Evolutionary conservation across 2,888 invertebrate genomes (phyloP).

Genomic region (Dryocosmus kuriphilus): DNA sequence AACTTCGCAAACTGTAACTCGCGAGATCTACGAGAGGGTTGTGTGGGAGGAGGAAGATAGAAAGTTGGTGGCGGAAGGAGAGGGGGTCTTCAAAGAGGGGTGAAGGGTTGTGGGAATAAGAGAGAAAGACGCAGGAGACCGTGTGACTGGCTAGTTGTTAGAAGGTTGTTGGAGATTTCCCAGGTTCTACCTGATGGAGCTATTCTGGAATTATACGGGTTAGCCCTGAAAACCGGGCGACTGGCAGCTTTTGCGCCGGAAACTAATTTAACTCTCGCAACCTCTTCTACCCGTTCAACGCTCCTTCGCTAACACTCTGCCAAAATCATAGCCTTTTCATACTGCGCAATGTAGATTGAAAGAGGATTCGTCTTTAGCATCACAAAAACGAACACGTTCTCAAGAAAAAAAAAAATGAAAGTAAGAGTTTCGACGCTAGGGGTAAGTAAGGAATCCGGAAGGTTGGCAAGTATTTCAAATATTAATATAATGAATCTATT

Average conservation of each 20-base stretch:
- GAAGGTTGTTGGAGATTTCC: constrained; percentile 63
- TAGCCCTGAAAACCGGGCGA: constrained; percentile 68
- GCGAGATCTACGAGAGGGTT: constrained; percentile 34
- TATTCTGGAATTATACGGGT: constrained; percentile 72
- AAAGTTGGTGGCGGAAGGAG: constrained; percentile 54
- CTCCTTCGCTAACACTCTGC: constrained; percentile 42
- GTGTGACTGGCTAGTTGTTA: constrained; percentile 43
- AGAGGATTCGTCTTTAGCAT: constrained; percentile 30
- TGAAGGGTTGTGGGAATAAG: constrained; percentile 15
- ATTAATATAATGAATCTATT: too few species aligned
- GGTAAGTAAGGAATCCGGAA: too few species aligned
- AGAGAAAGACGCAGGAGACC: constrained; percentile 39
- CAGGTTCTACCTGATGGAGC: constrained; percentile 67
- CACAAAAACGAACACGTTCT: constrained; percentile 17
- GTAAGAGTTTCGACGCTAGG: too few species aligned
- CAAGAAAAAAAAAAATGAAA: neutral
- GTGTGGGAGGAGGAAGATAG: constrained; percentile 4
- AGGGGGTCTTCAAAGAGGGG: constrained; percentile 52
- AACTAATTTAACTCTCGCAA: constrained; percentile 75
- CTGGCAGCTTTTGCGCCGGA: constrained; percentile 69
- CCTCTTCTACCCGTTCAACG: constrained; percentile 53
- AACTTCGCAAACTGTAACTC: constrained; percentile 66
- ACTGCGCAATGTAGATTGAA: constrained; percentile 34
- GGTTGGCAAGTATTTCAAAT: too few species aligned
- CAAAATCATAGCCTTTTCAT: constrained; percentile 45